These are phyloP conservation scores for Psammodynastes pulverulentus DNA, from an alignment of 2,113 vertebrate species.

Conservation along the genomic window DNA sequence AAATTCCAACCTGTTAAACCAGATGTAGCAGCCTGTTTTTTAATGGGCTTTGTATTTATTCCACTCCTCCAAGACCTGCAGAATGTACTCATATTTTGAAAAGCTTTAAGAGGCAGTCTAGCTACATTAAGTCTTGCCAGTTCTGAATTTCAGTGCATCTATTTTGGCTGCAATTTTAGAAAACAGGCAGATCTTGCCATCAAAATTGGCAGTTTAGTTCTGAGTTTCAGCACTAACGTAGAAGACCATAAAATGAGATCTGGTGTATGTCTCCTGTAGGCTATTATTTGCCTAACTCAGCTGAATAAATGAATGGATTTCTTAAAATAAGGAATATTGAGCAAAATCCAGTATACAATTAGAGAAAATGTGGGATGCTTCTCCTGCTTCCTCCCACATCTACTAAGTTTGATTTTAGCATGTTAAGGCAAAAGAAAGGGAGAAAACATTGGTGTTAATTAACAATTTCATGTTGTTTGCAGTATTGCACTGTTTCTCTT, in stretches of 20 bases:
- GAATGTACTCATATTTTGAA: neutral
- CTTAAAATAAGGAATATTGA: neutral
- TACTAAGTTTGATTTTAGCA: neutral
- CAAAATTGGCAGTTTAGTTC: neutral
- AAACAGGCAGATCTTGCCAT: neutral
- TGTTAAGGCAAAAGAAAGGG: neutral
- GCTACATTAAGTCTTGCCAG: neutral
- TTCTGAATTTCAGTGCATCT: neutral
- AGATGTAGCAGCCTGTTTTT: neutral
- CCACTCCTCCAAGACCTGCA: neutral
- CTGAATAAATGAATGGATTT: neutral
- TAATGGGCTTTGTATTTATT: neutral
- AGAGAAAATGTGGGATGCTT: neutral
- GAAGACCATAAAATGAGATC: neutral
- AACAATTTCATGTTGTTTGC: neutral
- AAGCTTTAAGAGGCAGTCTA: neutral
- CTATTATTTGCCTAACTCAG: neutral
- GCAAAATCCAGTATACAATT: neutral
- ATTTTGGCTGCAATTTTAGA: neutral
- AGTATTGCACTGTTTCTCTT: neutral
- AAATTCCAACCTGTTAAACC: neutral
- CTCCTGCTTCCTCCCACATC: neutral
- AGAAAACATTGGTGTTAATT: neutral
- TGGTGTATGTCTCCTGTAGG: neutral
- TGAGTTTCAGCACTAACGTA: neutral